Evolutionary conservation across 2,797 vertebrate species (phyloP), one percentile per base, ranked within the genome.

Genomic region (Leucoraja ocellata): DNA sequence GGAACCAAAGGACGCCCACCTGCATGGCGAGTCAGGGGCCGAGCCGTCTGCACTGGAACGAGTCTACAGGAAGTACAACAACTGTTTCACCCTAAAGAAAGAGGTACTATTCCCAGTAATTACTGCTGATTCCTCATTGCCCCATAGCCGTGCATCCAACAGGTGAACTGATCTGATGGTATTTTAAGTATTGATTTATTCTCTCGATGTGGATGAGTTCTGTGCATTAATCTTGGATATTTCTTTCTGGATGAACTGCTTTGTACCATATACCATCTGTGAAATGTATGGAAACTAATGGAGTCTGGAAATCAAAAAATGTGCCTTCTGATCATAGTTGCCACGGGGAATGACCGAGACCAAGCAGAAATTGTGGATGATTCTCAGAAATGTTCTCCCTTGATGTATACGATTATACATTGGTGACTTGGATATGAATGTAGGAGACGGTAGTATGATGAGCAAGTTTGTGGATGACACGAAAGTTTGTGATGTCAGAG

Each of bases 11-110:
- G 94, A 95, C 0, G 94, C 0, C 91, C 96, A 95, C 68, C 94
- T 94, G 93, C 95, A 94, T 16, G 95, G 96, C 13, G 95, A 96
- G 81, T 95, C 96, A 0, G 95, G 95, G 0, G 94, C 94, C 46
- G 96, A 96, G 94, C 96, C 95, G 91, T 91, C 94, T 88, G 93
- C 88, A 25, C 23, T 25, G 83, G 80, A 13, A 32, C 93, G 54
- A 93, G 80, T 93, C 84, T 58, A 81, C 36, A 94, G 11, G 93
- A 32, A 28, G 13, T 94, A 9, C 18, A 86, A 65, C 83, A 4
- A 61, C 0, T 93, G 93, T 39, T 94, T 93, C 93, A 91, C 93
- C 79, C 94, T 73, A 93, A 94, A 95, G 0, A 95, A 94, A 94
- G 95, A 96, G 96, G 96, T 96, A 94, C 68, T 11, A 25, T 74